Evolutionary conservation across 2,113 vertebrate species (phyloP), one percentile per base, ranked within the genome.

Genomic region (Nothocercus julius): DNA sequence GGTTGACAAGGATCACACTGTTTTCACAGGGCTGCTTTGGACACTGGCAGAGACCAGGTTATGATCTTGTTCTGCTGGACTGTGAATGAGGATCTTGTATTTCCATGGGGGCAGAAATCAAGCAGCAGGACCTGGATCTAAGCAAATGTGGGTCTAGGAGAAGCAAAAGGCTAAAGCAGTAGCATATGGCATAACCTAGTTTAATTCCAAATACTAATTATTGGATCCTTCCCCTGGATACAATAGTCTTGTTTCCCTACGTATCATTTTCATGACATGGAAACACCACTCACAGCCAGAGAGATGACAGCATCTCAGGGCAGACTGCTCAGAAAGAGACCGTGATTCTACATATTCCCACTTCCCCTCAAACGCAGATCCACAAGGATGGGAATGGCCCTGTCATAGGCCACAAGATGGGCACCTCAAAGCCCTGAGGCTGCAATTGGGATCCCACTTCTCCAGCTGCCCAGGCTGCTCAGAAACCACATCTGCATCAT

Each of bases 91-190:
- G 30, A 14, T 13, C 38, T 8, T 42, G 15, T 16, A 40, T 49
- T 82, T 49, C 54, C 32, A 21, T 2, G 14, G 44, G 68, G 66
- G 38, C 30, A 22, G 12, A n/a, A 25, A 61, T 38, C 27, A 38
- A 61, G n/a, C 42, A 24, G 68, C 0, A 1, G 80, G 42, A 40
- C 25, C 2, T 6, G 11, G 25, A 64, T 3, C 24, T 34, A 13
- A 7, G 40, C 47, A 61, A 40, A 16, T 0, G 0, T 7, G 25
- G 25, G 18, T 20, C 22, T 45, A 8, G 11, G 9, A 36, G 62
- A 32, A 1, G 4, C 20, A 13, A 62, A 4, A 45, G 24, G 45
- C 51, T 66, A 25, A 68, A 49, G 38, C 27, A 32, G 56, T 5
- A 73, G 16, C 20, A 10, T 2, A 13, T 8, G 32, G 19, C 18